phyloP scores from a whole-genome alignment of 2,113 vertebrate species.

The Heterochromis multidens region DNA sequence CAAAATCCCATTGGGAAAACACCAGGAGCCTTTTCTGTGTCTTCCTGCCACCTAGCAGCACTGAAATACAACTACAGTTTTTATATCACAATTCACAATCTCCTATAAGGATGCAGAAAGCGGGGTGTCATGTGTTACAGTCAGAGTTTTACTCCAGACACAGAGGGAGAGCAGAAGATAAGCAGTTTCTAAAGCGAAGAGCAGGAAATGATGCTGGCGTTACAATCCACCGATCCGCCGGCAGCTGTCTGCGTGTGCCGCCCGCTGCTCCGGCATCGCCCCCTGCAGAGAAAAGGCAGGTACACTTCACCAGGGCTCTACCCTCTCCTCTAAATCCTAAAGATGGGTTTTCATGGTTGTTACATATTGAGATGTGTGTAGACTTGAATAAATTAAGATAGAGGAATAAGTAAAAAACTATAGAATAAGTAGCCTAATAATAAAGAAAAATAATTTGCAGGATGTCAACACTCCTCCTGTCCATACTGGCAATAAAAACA shows the following conservation, averaged over 20 bases:
- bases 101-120: conserved; percentile 28
- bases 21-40: not conserved
- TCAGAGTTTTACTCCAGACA: not conserved
- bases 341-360: not conserved
- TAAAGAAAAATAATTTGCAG: not conserved
- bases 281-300: conserved; percentile 89
- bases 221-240: conserved; percentile 91
- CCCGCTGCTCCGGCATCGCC: conserved; percentile 85
- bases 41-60: conserved; percentile 54
- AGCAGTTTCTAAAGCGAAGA: not conserved
- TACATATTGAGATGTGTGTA: not conserved
- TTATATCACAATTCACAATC: conserved; percentile 5
- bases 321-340: not conserved
- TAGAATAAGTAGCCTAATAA: not conserved
- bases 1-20: conserved; percentile 40
- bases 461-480: not conserved
- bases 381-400: not conserved
- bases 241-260: conserved; percentile 88
- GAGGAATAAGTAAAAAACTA: too few species aligned
- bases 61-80: conserved; percentile 22
- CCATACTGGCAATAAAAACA: not conserved
- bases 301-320: conserved; percentile 83
- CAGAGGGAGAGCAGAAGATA: conserved; percentile 10
- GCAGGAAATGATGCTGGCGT: conserved; percentile 50
- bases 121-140: not conserved